phyloP scores from a whole-genome alignment of 2,797 vertebrate species.

The Lates japonicus region DNA sequence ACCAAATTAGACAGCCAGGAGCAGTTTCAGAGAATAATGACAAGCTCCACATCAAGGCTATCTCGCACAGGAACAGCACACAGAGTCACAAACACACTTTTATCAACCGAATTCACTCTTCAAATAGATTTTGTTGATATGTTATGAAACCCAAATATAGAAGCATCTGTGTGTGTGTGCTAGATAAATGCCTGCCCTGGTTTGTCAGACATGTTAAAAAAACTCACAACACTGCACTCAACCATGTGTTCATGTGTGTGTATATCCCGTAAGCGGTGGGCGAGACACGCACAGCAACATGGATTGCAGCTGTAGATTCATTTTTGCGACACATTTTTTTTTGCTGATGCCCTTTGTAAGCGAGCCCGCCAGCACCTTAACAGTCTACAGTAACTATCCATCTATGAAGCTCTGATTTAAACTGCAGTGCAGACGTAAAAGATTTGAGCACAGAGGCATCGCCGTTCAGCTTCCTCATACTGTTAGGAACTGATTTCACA shows the following conservation, averaged over 20 bases:
- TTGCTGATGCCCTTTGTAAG: constrained; percentile 38
- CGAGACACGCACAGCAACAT: constrained; percentile 1
- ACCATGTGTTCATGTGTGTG: neutral
- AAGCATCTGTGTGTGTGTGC: neutral
- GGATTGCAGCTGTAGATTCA: constrained; percentile 8
- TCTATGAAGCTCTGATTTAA: constrained; percentile 28
- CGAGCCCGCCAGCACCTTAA: constrained; percentile 17
- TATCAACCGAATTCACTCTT: constrained; percentile 24
- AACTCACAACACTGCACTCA: neutral
- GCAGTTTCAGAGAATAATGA: constrained; percentile 55
- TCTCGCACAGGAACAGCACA: constrained; percentile 10
- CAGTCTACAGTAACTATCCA: constrained; percentile 14
- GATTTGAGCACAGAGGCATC: constrained; percentile 27
- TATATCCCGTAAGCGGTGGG: neutral
- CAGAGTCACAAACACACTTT: constrained; percentile 34
- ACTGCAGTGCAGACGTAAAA: constrained; percentile 40
- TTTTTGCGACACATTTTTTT: constrained; percentile 16
- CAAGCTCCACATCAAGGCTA: constrained; percentile 50
- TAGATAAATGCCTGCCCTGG: constrained; percentile 1
- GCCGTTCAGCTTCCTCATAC: constrained; percentile 34
- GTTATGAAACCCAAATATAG: constrained; percentile 19
- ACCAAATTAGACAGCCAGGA: constrained; percentile 71
- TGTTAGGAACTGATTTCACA: constrained; percentile 67
- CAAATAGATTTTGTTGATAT: constrained; percentile 11
- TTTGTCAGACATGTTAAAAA: constrained; percentile 22